phyloP scores from a whole-genome alignment of 2,888 invertebrate genomes.

The Mythimna albipuncta region DNA sequence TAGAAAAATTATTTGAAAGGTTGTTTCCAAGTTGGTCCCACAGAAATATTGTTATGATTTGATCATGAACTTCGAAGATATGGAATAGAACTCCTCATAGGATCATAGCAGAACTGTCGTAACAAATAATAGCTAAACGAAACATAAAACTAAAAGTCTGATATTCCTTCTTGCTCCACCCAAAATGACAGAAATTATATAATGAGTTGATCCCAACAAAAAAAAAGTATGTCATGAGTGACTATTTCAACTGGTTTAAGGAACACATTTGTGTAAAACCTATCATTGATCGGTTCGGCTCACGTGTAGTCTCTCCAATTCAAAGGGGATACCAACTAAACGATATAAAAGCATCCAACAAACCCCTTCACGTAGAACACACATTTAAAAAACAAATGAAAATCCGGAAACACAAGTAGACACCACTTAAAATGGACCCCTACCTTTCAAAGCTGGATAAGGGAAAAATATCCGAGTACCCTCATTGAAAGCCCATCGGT shows the following conservation, averaged over 20 bases:
- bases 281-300: not conserved
- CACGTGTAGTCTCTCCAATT: not conserved
- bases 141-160: too few relatives aligned
- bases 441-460: constrained; percentile 40
- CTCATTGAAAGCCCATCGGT: constrained; percentile 56
- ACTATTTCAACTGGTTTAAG: not conserved
- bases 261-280: not conserved
- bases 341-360: constrained; percentile 24
- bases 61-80: too few relatives aligned
- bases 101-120: too few relatives aligned
- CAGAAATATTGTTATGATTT: too few relatives aligned
- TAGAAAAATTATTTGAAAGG: too few relatives aligned
- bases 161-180: too few relatives aligned
- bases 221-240: too few relatives aligned
- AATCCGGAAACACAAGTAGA: constrained; percentile 27
- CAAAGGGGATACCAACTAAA: not conserved
- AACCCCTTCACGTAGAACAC: constrained; percentile 15
- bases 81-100: too few relatives aligned
- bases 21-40: too few relatives aligned
- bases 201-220: too few relatives aligned
- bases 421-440: constrained; percentile 43
- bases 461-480: constrained; percentile 60
- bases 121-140: too few relatives aligned
- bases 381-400: constrained; percentile 48
- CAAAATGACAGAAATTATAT: too few relatives aligned